A percentile compares a stretch with the other conserved stretches of the same genome.
Conservation (phyloP, 2,113 vertebrate genomes). For the Tursiops truncatus region DNA sequence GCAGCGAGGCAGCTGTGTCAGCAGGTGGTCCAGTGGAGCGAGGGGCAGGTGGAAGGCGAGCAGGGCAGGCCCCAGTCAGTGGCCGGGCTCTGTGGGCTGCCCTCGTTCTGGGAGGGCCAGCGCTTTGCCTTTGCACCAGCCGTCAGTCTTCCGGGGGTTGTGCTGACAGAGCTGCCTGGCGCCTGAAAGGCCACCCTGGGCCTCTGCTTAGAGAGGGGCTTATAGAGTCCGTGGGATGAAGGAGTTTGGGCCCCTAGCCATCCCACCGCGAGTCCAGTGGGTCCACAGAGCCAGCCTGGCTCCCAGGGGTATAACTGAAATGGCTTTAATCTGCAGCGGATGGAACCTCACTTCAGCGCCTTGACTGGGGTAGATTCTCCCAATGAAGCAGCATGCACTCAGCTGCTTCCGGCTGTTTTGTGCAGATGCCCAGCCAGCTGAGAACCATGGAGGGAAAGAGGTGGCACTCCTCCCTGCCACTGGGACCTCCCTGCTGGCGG, state of each 20-base stretch:
- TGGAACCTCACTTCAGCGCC: too few relatives aligned
- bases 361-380: too few relatives aligned
- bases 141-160: neutral
- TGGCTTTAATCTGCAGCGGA: too few relatives aligned
- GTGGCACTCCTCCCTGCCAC: too few relatives aligned
- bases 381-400: too few relatives aligned
- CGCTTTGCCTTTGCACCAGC: neutral
- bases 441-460: too few relatives aligned
- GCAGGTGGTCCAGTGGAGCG: neutral
- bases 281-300: neutral
- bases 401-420: neutral
- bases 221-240: neutral
- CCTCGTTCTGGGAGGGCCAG: neutral
- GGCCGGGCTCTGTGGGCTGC: neutral
- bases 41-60: neutral
- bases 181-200: neutral
- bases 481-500: too few relatives aligned
- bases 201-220: neutral
- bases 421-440: neutral
- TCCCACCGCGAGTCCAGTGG: neutral
- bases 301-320: neutral
- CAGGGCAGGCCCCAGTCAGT: neutral
- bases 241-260: neutral
- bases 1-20: neutral
- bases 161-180: neutral